Evolutionary conservation across 2,888 invertebrate genomes (phyloP).

Genomic region (Caenorhabditis sp.): DNA sequence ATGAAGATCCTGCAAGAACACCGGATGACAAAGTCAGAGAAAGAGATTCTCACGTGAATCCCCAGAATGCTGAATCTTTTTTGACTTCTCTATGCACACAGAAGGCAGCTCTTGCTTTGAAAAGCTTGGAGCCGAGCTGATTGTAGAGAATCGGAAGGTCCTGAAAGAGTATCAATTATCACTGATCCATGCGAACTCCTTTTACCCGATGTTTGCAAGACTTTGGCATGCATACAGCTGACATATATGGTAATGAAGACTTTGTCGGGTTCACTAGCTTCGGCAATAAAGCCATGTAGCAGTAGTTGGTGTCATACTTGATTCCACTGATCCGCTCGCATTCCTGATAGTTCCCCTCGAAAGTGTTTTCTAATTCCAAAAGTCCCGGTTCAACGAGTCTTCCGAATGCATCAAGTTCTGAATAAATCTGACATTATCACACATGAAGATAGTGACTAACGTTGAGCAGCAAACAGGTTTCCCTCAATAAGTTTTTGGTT

Average conservation of each 20-base stretch:
- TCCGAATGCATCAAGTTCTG: slow-evolving; percentile 53
- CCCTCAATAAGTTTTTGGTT: slow-evolving; percentile 17
- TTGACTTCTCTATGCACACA: slow-evolving; percentile 45
- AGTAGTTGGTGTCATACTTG: slow-evolving; percentile 58
- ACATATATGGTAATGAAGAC: slow-evolving; percentile 21
- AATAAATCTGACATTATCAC: background rate
- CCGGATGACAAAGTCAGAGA: no score
- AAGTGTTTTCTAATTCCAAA: slow-evolving; percentile 27
- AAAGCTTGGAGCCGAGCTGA: slow-evolving; percentile 41
- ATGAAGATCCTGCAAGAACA: slow-evolving; percentile 54
- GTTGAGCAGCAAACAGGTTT: slow-evolving; percentile 37
- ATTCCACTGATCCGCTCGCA: slow-evolving; percentile 43
- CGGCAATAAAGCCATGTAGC: slow-evolving; percentile 39
- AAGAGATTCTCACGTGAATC: slow-evolving; percentile 41
- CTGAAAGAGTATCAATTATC: background rate
- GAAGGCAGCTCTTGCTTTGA: slow-evolving; percentile 17
- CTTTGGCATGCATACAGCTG: slow-evolving; percentile 52
- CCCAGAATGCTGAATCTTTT: slow-evolving; percentile 52
- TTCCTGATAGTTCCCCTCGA: slow-evolving; percentile 45
- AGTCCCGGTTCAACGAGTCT: slow-evolving; percentile 28
- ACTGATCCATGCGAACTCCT: background rate
- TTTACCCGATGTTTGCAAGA: slow-evolving; percentile 36
- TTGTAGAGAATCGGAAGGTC: slow-evolving; percentile 51
- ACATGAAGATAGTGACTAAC: slow-evolving; percentile 7
- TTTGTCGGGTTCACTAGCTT: slow-evolving; percentile 18